Percentiles rank a stretch among this genome's conserved stretches.
These are phyloP conservation scores for Globicephala melas DNA, from an alignment of 2,113 vertebrate genomes.

Conservation along the genomic window DNA sequence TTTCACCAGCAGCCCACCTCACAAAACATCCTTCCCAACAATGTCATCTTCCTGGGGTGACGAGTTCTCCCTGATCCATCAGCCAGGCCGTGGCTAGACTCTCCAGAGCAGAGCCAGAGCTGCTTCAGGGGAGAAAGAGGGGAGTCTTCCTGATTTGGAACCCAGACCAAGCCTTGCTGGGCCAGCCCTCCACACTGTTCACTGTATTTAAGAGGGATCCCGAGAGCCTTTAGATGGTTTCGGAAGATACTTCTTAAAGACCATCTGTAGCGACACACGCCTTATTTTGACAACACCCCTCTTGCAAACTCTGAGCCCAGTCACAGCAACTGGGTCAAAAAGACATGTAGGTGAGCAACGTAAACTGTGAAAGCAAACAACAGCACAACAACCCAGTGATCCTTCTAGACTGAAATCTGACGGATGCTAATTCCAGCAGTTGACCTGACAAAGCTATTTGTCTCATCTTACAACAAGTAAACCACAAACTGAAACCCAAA, in stretches of 20 bases:
- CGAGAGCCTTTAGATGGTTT: not conserved
- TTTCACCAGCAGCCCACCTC: not conserved
- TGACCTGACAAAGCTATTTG: not conserved
- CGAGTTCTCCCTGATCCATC: not conserved
- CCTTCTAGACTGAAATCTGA: not conserved
- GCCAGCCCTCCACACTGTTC: rapidly evolving
- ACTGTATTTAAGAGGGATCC: not conserved
- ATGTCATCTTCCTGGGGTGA: rapidly evolving
- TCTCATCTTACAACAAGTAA: not conserved
- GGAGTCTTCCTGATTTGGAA: rapidly evolving
- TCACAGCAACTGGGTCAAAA: not conserved
- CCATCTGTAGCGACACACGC: rapidly evolving
- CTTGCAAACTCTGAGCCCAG: not conserved
- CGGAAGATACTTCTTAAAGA: not conserved
- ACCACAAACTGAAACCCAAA: not conserved
- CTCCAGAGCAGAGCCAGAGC: not conserved
- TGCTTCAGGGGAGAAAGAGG: not conserved
- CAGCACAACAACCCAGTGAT: not conserved
- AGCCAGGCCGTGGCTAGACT: not conserved
- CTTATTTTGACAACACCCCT: not conserved
- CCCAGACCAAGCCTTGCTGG: not conserved
- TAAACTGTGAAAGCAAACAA: not conserved
- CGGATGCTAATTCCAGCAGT: rapidly evolving
- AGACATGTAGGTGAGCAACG: rapidly evolving
- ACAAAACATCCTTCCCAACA: slow-evolving; percentile 25